These are phyloP conservation scores for Endotricha flammealis DNA, from an alignment of 2,888 invertebrate genomes.

Conservation along the genomic window DNA sequence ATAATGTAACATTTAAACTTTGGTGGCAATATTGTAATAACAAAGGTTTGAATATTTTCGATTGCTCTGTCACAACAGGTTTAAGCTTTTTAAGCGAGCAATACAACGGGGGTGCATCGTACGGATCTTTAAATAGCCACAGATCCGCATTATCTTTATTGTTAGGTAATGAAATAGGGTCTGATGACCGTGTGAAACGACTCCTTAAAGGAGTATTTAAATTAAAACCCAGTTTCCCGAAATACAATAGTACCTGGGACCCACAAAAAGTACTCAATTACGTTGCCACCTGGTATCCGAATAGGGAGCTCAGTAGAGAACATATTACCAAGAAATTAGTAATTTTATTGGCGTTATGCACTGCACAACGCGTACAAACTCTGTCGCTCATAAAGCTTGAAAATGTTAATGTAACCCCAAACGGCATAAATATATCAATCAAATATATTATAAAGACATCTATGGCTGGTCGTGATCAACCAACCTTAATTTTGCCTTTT, in stretches of 20 bases:
- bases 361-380: constrained; percentile 3
- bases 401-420: neutral
- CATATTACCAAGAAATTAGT: constrained; percentile 9
- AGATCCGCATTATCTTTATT: neutral
- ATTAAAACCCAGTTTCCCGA: neutral
- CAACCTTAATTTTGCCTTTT: no score
- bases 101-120: neutral
- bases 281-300: constrained; percentile 7
- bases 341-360: constrained; percentile 5
- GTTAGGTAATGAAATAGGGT: neutral
- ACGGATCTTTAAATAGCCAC: neutral
- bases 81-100: neutral
- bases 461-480: constrained; percentile 2
- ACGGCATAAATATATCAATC: constrained; percentile 4
- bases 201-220: neutral
- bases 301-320: constrained; percentile 1
- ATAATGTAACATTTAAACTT: neutral
- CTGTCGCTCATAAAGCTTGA: neutral
- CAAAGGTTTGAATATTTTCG: neutral
- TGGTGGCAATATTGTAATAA: neutral
- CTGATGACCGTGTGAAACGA: neutral
- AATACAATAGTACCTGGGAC: constrained; percentile 9
- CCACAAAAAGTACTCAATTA: constrained; percentile 6
- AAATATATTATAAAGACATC: constrained; percentile 9
- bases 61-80: neutral